Base-by-base conservation (phyloP, 92 coral and sea anemone species). In the Umimayanthus kanabou region DNA sequence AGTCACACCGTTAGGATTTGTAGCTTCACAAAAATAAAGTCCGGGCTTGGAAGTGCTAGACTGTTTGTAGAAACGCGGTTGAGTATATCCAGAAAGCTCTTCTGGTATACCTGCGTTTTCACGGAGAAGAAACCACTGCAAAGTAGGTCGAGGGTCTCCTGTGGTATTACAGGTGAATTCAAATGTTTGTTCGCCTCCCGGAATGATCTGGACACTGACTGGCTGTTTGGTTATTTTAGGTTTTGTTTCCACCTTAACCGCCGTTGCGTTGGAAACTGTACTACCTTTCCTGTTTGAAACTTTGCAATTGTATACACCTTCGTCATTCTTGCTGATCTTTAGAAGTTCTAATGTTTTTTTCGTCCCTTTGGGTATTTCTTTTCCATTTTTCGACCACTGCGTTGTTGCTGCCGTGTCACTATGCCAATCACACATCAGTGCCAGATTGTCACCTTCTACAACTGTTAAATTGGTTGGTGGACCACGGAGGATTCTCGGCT, bases 111-210 rank as follows among this genome's bases (percentile, higher is more conserved):
- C 72, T 8, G 78, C 26, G 29, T 88, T 85, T 50, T 79, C 80
- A n/a, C 91, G 89, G 33, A 73, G 85, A 55, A 91, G 72, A 61
- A 88, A 85, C 93, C 93, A 91, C 70, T 91, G 91, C 3, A 87
- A 84, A 8, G 28, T 40, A 30, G 93, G 93, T 23, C 57, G 79
- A 18, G 93, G 93, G 33, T 65, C 33, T 18, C 93, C 93, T 5
- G 84, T 74, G 58, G 89, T 53, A 75, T 89, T 85, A 85, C 93
- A 91, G 43, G 37, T 47, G 26, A 83, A 71, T 22, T 69, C 87
- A 28, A 83, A 47, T 45, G 87, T 76, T 20, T 85, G 87, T 5
- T 65, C 76, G 6, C 89, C 91, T 33, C 74, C 84, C 2, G 82
- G 73, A 4, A 37, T 55, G 25, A 81, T 71, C 23, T 85, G 82